These are phyloP conservation scores for Trididemnum clinides DNA, from an alignment of 23 tunicate genomes.

Conservation along the genomic window DNA sequence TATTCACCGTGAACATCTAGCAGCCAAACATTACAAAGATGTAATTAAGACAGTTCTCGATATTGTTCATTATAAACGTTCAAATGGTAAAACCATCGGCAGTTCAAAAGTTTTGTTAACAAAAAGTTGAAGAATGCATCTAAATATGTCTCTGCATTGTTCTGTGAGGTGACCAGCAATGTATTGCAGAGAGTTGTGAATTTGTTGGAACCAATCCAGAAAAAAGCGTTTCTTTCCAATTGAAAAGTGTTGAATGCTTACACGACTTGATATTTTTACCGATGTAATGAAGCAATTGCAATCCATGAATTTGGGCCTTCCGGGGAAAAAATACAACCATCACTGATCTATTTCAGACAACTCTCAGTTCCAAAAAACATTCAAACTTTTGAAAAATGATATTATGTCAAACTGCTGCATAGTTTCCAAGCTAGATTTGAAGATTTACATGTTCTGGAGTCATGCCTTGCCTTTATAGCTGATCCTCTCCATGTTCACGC, in stretches of 20 bases:
- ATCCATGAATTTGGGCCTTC: neutral
- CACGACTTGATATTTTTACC: neutral
- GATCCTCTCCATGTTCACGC: slow-evolving; percentile 19
- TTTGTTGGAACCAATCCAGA: neutral
- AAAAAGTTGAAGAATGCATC: neutral
- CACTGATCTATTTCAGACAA: neutral
- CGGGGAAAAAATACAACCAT: neutral
- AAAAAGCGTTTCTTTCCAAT: neutral
- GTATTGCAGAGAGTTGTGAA: neutral
- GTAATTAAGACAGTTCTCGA: neutral
- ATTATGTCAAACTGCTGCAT: neutral
- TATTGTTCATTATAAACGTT: neutral
- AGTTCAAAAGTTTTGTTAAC: neutral
- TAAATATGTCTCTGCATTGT: neutral
- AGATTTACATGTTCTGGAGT: neutral
- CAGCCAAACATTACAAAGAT: neutral
- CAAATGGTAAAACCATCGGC: neutral
- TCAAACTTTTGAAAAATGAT: neutral
- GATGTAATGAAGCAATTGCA: neutral
- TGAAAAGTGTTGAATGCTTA: neutral
- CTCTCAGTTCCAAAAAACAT: neutral
- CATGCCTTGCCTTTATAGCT: slow-evolving; percentile 6
- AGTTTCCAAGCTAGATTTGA: slow-evolving; percentile 18
- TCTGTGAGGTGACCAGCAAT: neutral
- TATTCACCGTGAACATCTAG: slow-evolving; percentile 15